Conservation (phyloP, 2,113 vertebrate genomes). For the Tympanuchus pallidicinctus region DNA sequence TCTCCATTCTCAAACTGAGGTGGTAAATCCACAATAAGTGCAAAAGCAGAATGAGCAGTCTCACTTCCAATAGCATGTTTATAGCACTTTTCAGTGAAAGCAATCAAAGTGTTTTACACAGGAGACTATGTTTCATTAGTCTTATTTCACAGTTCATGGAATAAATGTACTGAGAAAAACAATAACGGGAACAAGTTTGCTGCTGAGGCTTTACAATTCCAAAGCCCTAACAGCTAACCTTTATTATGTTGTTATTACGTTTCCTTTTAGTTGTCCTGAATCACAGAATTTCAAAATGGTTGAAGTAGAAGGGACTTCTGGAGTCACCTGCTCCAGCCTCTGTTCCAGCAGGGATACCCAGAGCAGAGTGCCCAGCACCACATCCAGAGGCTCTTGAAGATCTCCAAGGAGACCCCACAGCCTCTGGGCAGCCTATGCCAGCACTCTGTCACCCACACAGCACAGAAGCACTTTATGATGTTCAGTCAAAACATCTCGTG, state of each 20-base stretch:
- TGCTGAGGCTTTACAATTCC: not conserved
- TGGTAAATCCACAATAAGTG: not conserved
- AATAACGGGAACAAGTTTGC: not conserved
- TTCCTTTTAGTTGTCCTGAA: not conserved
- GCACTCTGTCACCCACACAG: not conserved
- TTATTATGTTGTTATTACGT: not conserved
- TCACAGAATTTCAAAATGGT: not conserved
- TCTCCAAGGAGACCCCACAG: too few species aligned
- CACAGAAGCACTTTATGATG: not conserved
- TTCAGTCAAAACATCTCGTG: too few species aligned
- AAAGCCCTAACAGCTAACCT: not conserved
- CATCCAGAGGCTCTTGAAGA: not conserved
- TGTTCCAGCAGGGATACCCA: not conserved
- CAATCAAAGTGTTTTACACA: not conserved
- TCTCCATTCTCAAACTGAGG: not conserved
- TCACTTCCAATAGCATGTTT: not conserved
- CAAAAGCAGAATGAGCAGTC: not conserved
- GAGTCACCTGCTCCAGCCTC: not conserved
- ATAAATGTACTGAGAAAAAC: not conserved
- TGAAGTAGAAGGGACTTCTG: not conserved
- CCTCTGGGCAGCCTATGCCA: not conserved
- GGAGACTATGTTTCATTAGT: not conserved
- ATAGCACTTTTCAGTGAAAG: not conserved
- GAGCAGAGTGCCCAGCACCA: not conserved
- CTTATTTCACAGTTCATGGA: not conserved